Evolutionary conservation across 2,797 vertebrate species (phyloP).

Genomic region (Lagodon rhomboides): DNA sequence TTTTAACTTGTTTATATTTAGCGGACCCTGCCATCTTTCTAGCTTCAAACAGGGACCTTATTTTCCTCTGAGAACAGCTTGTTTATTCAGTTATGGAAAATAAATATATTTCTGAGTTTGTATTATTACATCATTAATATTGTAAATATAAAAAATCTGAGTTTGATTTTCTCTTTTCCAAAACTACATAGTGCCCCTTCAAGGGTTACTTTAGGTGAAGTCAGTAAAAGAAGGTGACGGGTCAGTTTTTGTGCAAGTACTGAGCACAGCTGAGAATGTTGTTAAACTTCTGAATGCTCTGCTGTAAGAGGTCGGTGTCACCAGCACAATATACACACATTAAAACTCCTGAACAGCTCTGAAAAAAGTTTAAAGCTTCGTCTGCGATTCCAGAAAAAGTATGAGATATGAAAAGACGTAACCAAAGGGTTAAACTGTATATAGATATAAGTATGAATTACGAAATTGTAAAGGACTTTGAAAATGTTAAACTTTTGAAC

Average conservation of each 20-base stretch:
- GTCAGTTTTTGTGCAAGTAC: background rate
- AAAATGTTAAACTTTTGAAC: background rate
- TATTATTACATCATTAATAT: too few species aligned
- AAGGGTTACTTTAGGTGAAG: constrained; percentile 16
- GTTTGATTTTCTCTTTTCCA: too few species aligned
- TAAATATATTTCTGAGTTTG: too few species aligned
- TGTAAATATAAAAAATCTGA: too few species aligned
- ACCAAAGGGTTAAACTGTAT: background rate
- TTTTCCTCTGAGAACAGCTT: too few species aligned
- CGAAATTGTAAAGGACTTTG: too few species aligned
- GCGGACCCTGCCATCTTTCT: too few species aligned
- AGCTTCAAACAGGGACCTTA: too few species aligned
- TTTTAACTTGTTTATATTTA: too few species aligned
- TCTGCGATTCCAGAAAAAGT: constrained; percentile 1
- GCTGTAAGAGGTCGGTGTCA: background rate
- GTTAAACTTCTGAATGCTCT: background rate
- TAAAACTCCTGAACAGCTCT: constrained; percentile 4
- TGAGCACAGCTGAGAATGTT: background rate
- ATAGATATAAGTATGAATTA: background rate
- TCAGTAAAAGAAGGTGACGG: background rate
- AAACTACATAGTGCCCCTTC: too few species aligned
- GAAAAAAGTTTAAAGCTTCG: constrained; percentile 17
- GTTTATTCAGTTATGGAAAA: too few species aligned
- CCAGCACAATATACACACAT: background rate
- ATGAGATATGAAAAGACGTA: constrained; percentile 16